These are phyloP conservation scores for Hyperopisus bebe DNA, from an alignment of 2,113 vertebrate species.

Conservation along the genomic window DNA sequence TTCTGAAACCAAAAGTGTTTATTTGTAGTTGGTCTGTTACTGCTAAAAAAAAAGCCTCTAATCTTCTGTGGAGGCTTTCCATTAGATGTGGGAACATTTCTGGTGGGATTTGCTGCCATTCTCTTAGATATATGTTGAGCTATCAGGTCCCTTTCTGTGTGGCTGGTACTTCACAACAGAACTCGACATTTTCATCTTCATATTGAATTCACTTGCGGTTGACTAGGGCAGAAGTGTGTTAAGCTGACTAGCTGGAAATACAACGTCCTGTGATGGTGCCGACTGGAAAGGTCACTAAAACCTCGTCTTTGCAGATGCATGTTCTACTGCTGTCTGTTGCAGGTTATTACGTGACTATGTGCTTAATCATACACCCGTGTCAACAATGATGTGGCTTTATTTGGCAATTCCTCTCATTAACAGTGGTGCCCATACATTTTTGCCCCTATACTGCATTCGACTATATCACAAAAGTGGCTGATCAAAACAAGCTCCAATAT, in stretches of 20 bases:
- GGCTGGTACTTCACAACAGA: not conserved
- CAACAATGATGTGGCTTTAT: not conserved
- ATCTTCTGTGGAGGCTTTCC: too few species aligned
- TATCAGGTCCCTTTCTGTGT: not conserved
- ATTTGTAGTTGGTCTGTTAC: not conserved
- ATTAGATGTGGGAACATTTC: not conserved
- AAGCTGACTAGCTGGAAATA: not conserved
- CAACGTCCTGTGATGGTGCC: not conserved
- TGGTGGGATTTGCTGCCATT: not conserved
- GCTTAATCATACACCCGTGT: not conserved
- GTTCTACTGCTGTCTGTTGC: not conserved
- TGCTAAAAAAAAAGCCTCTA: not conserved
- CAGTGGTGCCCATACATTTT: not conserved
- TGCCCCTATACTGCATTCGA: not conserved
- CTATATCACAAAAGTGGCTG: not conserved
- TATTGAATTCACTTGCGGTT: not conserved
- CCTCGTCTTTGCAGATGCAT: not conserved
- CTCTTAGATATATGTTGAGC: too few species aligned
- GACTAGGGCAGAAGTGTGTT: not conserved
- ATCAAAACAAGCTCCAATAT: not conserved
- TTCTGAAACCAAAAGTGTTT: not conserved
- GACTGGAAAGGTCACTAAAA: not conserved
- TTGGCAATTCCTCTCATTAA: not conserved
- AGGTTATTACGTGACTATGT: not conserved
- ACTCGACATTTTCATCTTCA: not conserved